Base-by-base conservation (phyloP, 2,113 vertebrate species). In the Oreochromis tanganicae region DNA sequence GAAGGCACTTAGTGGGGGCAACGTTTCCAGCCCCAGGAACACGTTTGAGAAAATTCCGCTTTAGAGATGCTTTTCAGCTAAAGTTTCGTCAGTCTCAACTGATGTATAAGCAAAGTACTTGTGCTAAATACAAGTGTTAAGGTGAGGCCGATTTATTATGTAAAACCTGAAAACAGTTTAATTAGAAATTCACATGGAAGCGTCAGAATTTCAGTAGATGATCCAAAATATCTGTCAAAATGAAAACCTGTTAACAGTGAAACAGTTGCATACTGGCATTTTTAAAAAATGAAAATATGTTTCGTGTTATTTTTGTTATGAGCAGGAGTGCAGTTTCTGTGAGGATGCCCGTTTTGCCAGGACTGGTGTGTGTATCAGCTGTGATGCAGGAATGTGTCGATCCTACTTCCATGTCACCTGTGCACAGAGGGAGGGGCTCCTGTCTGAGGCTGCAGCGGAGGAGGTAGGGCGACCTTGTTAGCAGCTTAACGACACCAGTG, bases 341-440 rank as follows among this genome's bases (percentile, higher is more conserved):
- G 99, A 99, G 95, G 99, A 99, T 52, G 88, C 97, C 66, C 98
- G 98, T 56, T 99, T 99, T 93, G 97, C 98, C 88, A 97, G 99
- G 82, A 99, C 99, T 4, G 99, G 99, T 3, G 99, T 99, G 13
- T 99, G 99, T 89, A 99, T 99, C 92, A 99, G 98, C 93, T 99
- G 99, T 90, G 99, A 99, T 86, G 99, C 99, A 38, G 99, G 99
- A 17, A 99, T 99, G 98, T 99, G 99, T 91, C 97, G 99, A 78
- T 98, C 98, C 52, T 99, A 98, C 94, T 99, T 99, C 91, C 99
- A 99, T 1, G 99, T 99, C 80, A 99, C 98, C 10, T 99, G 99
- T 2, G 99, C 99, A 34, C 99, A 99, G 94, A 97, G 98, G 91
- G 99, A 99, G 96, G 99, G 98, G 14, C 97, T 99, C 5, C 97